Percentiles rank a stretch among this genome's conserved stretches.
These are phyloP conservation scores for Leptoclinus maculatus DNA, from an alignment of 2,797 vertebrate species.

Conservation along the genomic window DNA sequence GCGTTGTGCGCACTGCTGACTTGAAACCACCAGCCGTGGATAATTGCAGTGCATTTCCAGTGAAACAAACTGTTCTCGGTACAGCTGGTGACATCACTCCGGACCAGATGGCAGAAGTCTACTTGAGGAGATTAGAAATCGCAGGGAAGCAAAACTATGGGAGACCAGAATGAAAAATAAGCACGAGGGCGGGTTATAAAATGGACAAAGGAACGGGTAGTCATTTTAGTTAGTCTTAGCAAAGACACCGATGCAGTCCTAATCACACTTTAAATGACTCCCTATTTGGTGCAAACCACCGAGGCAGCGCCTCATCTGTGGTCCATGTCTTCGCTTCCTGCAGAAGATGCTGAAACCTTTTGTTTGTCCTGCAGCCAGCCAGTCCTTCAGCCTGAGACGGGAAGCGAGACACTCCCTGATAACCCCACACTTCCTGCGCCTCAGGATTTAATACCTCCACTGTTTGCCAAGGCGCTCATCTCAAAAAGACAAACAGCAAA, in stretches of 20 bases:
- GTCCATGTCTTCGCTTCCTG: slow-evolving; percentile 63
- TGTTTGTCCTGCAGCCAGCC: slow-evolving; percentile 64
- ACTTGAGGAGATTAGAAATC: slow-evolving; percentile 19
- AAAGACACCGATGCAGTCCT: not conserved
- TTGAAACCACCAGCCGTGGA: slow-evolving; percentile 67
- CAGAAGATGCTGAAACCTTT: slow-evolving; percentile 65
- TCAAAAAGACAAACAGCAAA: slow-evolving; percentile 55
- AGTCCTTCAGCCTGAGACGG: slow-evolving; percentile 68
- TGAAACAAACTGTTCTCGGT: slow-evolving; percentile 66
- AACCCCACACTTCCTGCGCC: slow-evolving; percentile 72
- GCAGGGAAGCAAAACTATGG: slow-evolving; percentile 17
- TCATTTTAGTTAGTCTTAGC: not conserved
- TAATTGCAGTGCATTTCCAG: slow-evolving; percentile 59
- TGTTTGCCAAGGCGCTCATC: slow-evolving; percentile 64
- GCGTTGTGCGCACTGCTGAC: slow-evolving; percentile 42
- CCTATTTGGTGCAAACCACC: not conserved
- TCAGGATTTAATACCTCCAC: slow-evolving; percentile 64
- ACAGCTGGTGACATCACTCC: slow-evolving; percentile 60
- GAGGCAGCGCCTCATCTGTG: slow-evolving; percentile 41
- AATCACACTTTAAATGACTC: not conserved
- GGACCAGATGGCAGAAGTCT: slow-evolving; percentile 53
- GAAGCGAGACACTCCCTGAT: slow-evolving; percentile 79
- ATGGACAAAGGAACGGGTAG: not conserved
- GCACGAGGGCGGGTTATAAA: not conserved
- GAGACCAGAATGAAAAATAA: not conserved